Evolutionary conservation across 2,797 vertebrate genomes (phyloP).

Genomic region (Vireo griseus): DNA sequence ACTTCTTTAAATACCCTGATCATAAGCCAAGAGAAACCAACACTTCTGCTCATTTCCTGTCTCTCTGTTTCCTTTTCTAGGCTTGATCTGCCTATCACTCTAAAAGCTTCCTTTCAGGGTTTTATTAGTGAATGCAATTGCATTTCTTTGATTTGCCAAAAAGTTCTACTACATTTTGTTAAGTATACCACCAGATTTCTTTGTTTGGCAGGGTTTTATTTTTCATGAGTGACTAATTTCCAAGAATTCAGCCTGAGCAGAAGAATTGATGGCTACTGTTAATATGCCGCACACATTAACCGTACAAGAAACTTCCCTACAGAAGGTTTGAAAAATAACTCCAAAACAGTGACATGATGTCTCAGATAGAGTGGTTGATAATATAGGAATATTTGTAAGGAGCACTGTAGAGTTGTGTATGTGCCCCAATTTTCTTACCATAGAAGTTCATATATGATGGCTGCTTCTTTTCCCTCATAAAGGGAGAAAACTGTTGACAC

Average conservation of each 20-base stretch:
- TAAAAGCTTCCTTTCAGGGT: not conserved
- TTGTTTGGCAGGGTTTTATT: not conserved
- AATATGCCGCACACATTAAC: not conserved
- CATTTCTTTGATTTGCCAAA: not conserved
- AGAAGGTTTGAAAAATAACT: not conserved
- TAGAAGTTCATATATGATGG: not conserved
- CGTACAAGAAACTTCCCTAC: not conserved
- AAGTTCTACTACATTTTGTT: not conserved
- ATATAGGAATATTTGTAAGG: not conserved
- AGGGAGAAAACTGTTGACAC: not conserved
- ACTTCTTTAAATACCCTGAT: not conserved
- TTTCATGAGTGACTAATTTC: not conserved
- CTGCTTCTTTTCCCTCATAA: not conserved
- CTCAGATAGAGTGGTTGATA: not conserved
- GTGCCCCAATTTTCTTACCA: not conserved
- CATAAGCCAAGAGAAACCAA: not conserved
- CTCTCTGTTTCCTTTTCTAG: not conserved
- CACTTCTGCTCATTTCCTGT: not conserved
- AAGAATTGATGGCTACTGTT: not conserved
- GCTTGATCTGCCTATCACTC: not conserved
- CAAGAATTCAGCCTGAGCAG: not conserved
- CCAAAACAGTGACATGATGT: not conserved
- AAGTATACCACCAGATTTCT: not conserved
- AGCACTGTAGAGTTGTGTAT: not conserved
- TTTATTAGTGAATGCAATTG: not conserved